These are phyloP conservation scores for Vulpes ferrilata DNA, from an alignment of 2,113 vertebrate genomes.

Conservation along the genomic window DNA sequence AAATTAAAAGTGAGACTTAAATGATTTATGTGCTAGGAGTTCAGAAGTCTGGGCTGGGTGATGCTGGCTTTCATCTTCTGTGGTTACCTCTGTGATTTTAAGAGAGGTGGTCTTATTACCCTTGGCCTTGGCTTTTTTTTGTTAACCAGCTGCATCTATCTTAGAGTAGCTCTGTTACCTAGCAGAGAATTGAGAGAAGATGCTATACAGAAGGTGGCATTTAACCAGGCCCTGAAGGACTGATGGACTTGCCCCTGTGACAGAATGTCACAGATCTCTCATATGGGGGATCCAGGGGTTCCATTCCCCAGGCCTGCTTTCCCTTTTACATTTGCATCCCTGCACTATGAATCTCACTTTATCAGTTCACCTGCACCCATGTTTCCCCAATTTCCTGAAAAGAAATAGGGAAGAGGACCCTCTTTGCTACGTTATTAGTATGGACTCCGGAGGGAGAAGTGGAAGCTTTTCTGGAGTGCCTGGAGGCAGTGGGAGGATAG, in stretches of 20 bases:
- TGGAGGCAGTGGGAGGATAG: too few species aligned
- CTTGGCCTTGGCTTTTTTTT: not conserved
- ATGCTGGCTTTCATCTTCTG: not conserved
- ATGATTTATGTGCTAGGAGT: not conserved
- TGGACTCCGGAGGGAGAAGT: not conserved
- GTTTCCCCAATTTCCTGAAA: not conserved
- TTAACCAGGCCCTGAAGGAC: not conserved
- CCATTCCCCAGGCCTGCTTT: not conserved
- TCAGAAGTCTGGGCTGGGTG: not conserved
- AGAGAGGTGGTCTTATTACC: not conserved
- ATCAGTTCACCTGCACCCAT: not conserved
- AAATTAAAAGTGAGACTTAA: conserved; percentile 54
- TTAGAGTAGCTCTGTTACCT: not conserved
- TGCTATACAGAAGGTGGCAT: not conserved
- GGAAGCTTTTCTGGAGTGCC: not conserved
- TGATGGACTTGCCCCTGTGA: fast-evolving
- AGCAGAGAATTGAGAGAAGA: not conserved
- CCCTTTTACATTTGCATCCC: not conserved
- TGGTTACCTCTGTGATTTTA: not conserved
- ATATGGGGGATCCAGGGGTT: too few species aligned
- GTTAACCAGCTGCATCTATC: not conserved
- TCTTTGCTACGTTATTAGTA: not conserved
- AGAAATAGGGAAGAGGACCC: not conserved
- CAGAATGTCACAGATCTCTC: not conserved
- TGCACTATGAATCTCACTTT: not conserved